phyloP scores from a whole-genome alignment of 2,888 invertebrate genomes.

The Nephrocerus scutellatus region DNA sequence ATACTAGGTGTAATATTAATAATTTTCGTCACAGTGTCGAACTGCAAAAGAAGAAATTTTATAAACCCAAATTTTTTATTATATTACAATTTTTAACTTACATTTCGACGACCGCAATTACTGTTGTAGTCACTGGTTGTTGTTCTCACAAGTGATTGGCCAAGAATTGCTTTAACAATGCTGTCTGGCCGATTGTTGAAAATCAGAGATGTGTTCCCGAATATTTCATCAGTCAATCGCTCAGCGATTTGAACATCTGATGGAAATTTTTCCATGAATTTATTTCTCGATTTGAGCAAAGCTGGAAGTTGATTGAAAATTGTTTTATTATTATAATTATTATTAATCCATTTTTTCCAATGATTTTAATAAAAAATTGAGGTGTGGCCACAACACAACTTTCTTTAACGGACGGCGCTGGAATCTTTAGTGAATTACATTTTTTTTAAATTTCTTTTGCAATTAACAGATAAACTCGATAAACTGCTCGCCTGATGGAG shows the following conservation, averaged over 20 bases:
- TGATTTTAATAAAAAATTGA: neutral
- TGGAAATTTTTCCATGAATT: constrained; percentile 73
- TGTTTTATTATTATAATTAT: neutral
- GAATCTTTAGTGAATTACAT: no score
- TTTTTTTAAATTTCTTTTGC: no score
- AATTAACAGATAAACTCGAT: neutral
- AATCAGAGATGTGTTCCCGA: constrained; percentile 23
- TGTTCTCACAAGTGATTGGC: constrained; percentile 24
- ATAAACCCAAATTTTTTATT: constrained; percentile 5
- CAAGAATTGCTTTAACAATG: constrained; percentile 32
- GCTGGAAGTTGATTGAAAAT: no score
- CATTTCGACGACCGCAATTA: constrained; percentile 22
- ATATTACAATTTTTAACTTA: neutral
- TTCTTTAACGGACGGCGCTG: no score
- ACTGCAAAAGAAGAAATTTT: constrained; percentile 20
- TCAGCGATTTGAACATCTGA: constrained; percentile 70
- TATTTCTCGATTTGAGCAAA: constrained; percentile 50
- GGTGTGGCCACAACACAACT: no score
- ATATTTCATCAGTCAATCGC: constrained; percentile 51
- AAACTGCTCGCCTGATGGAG: no score
- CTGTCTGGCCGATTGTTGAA: constrained; percentile 30
- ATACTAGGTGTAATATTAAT: constrained; percentile 28
- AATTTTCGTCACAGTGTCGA: constrained; percentile 31
- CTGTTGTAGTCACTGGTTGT: constrained; percentile 19
- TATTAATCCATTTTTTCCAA: neutral